Percentiles rank a stretch among this genome's conserved stretches.
Conservation (phyloP, 2,113 vertebrate species). For the Anser cygnoides region DNA sequence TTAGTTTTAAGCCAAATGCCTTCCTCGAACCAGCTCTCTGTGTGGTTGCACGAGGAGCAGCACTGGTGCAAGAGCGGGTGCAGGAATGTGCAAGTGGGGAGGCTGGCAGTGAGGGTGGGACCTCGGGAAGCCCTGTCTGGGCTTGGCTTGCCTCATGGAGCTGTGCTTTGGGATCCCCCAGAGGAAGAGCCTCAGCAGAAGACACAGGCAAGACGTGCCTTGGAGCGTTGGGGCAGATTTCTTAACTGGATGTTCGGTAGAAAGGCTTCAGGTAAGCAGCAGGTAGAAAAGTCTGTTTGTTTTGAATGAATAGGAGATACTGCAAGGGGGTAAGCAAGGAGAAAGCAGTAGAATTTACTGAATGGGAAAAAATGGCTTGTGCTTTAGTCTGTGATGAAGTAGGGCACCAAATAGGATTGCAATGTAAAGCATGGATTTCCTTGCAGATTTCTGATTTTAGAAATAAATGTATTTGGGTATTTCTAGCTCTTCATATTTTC, state of each 20-base stretch:
- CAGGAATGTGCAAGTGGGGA: background rate
- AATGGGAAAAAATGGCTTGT: background rate
- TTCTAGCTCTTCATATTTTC: background rate
- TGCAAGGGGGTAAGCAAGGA: background rate
- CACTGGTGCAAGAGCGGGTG: background rate
- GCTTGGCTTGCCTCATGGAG: background rate
- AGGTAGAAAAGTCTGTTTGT: background rate
- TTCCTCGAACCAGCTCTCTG: background rate
- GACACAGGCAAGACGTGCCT: background rate
- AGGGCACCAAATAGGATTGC: background rate
- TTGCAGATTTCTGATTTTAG: background rate
- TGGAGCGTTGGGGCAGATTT: background rate
- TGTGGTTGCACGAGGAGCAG: background rate
- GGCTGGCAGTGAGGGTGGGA: background rate
- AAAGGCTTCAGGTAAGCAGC: conserved; percentile 19
- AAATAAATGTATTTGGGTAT: background rate
- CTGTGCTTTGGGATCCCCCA: background rate
- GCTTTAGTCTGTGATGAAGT: background rate
- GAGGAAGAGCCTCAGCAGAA: background rate
- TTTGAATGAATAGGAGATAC: background rate
- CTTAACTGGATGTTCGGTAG: background rate
- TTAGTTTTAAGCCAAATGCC: background rate
- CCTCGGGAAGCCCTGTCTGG: background rate
- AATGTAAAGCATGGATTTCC: background rate
- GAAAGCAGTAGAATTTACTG: background rate